A percentile compares a stretch with the other conserved stretches of the same genome.
These are phyloP conservation scores for Phoeniculus purpureus DNA, from an alignment of 2,797 vertebrate species.

Conservation along the genomic window DNA sequence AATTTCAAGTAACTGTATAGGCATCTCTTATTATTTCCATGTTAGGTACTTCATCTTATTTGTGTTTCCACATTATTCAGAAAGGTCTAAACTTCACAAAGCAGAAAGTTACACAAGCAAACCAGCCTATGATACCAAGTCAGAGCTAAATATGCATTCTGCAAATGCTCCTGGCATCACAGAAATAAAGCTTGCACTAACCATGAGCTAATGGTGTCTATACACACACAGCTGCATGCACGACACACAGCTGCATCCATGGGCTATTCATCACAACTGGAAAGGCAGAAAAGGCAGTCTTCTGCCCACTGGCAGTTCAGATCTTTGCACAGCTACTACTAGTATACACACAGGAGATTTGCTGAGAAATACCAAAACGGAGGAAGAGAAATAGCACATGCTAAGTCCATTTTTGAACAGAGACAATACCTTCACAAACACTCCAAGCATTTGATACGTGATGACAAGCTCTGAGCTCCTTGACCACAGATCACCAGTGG, in stretches of 20 bases:
- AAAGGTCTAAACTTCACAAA: not conserved
- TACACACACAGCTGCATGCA: not conserved
- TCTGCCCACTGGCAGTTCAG: not conserved
- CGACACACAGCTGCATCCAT: not conserved
- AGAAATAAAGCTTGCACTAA: not conserved
- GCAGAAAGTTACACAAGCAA: not conserved
- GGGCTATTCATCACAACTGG: not conserved
- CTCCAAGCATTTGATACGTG: not conserved
- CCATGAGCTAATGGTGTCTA: not conserved
- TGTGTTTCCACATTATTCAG: not conserved
- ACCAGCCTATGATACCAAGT: not conserved
- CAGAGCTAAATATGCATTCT: not conserved
- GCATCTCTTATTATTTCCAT: not conserved
- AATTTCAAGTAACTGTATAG: not conserved
- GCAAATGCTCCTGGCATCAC: not conserved
- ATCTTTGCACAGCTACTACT: not conserved
- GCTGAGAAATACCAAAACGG: not conserved
- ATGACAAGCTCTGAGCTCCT: not conserved
- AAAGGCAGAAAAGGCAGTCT: not conserved
- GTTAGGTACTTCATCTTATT: not conserved
- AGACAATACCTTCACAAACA: not conserved
- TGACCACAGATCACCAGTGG: not conserved
- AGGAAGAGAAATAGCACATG: not conserved
- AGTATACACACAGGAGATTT: accelerated
- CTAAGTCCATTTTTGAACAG: not conserved